Percentiles rank a stretch among this genome's conserved stretches.
phyloP scores from a whole-genome alignment of 1,140 invertebrate species.

The Caenorhabditis tropicalis region DNA sequence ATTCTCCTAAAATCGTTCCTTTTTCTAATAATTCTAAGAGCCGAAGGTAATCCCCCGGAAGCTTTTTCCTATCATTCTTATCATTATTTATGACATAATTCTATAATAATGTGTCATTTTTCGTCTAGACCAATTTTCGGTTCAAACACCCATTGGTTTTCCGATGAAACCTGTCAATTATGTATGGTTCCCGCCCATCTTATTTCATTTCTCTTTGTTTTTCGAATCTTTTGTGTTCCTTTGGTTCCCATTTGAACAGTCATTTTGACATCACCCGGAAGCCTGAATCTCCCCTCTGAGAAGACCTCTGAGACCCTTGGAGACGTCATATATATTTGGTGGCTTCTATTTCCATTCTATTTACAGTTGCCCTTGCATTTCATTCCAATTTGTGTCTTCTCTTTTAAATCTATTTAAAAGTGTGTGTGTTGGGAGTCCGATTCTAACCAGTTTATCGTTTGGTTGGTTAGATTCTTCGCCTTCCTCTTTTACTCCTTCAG shows the following conservation, averaged over 20 bases:
- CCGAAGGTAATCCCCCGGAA: background rate
- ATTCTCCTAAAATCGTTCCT: no score
- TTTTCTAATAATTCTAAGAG: background rate
- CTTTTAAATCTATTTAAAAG: constrained; percentile 19
- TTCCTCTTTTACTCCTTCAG: background rate
- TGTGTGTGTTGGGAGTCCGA: background rate
- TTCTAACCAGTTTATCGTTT: constrained; percentile 41
- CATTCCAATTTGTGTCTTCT: background rate
- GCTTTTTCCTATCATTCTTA: background rate
- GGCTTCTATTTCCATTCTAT: constrained; percentile 20
- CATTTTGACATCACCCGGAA: constrained; percentile 29
- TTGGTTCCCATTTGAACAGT: background rate
- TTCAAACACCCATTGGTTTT: background rate
- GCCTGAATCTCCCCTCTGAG: background rate
- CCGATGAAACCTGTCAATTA: constrained; percentile 22
- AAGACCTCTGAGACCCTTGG: background rate
- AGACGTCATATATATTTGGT: background rate
- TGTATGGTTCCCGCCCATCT: background rate
- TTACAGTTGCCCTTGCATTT: background rate
- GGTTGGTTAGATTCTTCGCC: background rate
- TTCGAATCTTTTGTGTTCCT: background rate
- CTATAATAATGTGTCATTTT: background rate
- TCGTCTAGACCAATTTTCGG: background rate
- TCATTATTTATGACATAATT: background rate
- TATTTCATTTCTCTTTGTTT: background rate